Evolutionary conservation across 2,113 vertebrate genomes (phyloP).

Genomic region (Tragelaphus scriptus): DNA sequence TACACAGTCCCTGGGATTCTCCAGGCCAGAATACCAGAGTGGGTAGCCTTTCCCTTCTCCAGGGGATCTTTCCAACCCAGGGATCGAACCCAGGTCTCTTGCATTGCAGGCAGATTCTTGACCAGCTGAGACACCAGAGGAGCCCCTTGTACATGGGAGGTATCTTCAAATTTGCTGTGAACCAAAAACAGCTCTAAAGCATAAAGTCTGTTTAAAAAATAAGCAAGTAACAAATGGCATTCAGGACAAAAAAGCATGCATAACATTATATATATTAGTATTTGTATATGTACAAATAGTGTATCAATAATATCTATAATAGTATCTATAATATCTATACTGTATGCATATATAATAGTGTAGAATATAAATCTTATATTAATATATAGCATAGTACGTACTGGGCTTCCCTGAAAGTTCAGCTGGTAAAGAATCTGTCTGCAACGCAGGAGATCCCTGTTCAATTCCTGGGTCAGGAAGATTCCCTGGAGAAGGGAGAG

Average conservation of each 20-base stretch:
- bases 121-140: not conserved
- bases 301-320: not conserved
- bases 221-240: not conserved
- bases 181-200: not conserved
- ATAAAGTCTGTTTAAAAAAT: not conserved
- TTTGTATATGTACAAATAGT: not conserved
- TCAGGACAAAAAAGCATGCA: not conserved
- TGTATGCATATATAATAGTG: rapidly evolving
- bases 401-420: no score
- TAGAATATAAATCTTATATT: not conserved
- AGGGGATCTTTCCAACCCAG: not conserved
- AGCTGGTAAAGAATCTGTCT: no score
- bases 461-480: no score
- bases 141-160: not conserved
- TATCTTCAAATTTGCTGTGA: not conserved
- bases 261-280: not conserved
- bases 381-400: not conserved
- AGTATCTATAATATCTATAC: not conserved
- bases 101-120: not conserved
- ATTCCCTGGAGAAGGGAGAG: no score
- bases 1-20: not conserved
- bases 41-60: not conserved
- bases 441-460: no score
- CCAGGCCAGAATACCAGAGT: not conserved
- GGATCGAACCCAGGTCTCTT: rapidly evolving